These are phyloP conservation scores for Embidobia sp. DNA, from an alignment of 2,888 invertebrate species.

Conservation along the genomic window DNA sequence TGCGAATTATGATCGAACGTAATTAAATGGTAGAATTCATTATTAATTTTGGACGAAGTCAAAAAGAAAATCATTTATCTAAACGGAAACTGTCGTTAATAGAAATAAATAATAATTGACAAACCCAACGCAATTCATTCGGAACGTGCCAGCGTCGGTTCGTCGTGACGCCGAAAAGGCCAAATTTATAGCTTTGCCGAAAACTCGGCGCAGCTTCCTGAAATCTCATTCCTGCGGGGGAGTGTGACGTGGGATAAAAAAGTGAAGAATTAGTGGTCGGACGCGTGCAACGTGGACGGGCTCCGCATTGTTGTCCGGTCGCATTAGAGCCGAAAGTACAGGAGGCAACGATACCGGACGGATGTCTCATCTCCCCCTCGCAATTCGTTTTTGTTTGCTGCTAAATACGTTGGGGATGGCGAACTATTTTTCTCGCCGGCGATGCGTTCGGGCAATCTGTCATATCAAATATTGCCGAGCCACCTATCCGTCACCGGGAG, in stretches of 20 bases:
- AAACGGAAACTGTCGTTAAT: too few species aligned
- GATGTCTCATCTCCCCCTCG: conserved; percentile 59
- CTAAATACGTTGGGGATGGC: conserved; percentile 62
- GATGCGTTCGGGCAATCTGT: conserved; percentile 54
- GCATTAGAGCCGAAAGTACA: conserved; percentile 75
- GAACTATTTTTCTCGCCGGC: conserved; percentile 42
- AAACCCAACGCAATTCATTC: too few species aligned
- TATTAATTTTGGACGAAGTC: too few species aligned
- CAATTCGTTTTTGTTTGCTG: conserved; percentile 65
- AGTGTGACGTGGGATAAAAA: conserved; percentile 68
- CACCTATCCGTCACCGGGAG: conserved; percentile 25
- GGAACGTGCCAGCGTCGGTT: too few species aligned
- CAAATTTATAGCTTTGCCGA: too few species aligned
- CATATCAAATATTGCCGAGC: conserved; percentile 39
- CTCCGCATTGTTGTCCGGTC: conserved; percentile 78
- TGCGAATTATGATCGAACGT: too few species aligned
- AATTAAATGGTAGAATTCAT: too few species aligned
- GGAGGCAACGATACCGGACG: conserved; percentile 66
- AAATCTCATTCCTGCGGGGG: conserved; percentile 74
- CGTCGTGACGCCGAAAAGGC: too few species aligned
- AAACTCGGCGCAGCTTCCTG: too few species aligned
- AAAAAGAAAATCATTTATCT: too few species aligned
- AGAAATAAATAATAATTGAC: too few species aligned
- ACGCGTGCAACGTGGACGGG: conserved; percentile 78
- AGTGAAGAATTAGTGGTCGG: conserved; percentile 77